These are phyloP conservation scores for Chelmon rostratus DNA, from an alignment of 2,797 vertebrate genomes.

Conservation along the genomic window DNA sequence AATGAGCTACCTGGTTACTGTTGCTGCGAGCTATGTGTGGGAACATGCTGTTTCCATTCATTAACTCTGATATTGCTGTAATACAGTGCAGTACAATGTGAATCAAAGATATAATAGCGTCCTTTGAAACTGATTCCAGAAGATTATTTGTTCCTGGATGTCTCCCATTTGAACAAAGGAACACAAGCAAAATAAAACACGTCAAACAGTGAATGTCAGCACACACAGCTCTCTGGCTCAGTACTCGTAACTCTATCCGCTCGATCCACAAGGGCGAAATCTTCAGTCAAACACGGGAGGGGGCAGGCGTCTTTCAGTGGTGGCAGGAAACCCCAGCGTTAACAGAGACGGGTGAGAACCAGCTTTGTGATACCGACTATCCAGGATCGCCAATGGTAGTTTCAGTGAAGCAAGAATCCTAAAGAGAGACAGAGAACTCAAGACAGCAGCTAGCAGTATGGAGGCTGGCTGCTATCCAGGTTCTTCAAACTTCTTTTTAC, in stretches of 20 bases:
- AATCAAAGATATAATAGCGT: conserved; percentile 15
- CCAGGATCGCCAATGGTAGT: no score
- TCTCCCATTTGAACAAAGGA: conserved; percentile 37
- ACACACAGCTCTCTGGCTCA: conserved; percentile 7
- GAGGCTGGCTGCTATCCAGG: no score
- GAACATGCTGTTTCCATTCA: conserved; percentile 41
- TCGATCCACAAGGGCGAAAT: no score
- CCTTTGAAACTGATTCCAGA: conserved; percentile 32
- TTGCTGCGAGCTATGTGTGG: conserved; percentile 30
- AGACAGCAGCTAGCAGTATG: no score
- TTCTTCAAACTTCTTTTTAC: no score
- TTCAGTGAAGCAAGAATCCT: no score
- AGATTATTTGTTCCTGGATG: conserved; percentile 15
- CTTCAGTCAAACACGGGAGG: no score
- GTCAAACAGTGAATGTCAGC: conserved; percentile 12
- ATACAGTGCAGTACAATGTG: conserved; percentile 4
- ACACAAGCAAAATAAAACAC: conserved; percentile 4
- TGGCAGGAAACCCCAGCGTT: no score
- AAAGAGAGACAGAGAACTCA: no score
- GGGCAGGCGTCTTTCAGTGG: no score
- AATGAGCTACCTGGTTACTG: conserved; percentile 23
- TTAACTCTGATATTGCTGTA: conserved; percentile 27
- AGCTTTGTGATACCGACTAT: no score
- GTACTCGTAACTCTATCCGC: conserved; percentile 8
- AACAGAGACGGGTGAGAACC: no score